Conservation (phyloP, 2,797 vertebrate genomes). For the Champsocephalus gunnari region DNA sequence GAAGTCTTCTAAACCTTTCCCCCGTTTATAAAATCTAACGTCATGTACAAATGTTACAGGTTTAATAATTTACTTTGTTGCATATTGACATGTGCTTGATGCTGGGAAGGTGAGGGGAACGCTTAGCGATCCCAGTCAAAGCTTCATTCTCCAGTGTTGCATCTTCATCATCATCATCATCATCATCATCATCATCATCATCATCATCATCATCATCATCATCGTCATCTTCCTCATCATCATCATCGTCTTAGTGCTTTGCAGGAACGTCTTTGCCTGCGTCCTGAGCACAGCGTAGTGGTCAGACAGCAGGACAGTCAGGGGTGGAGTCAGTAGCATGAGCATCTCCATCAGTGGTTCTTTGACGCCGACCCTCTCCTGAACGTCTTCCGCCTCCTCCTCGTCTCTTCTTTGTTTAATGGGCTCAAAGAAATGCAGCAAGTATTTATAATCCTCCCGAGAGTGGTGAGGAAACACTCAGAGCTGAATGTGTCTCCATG, state of each 20-base stretch:
- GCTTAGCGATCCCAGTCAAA: conserved; percentile 25
- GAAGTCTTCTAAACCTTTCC: neutral
- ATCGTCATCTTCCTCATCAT: neutral
- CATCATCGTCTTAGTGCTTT: conserved; percentile 13
- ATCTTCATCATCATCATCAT: conserved; percentile 6
- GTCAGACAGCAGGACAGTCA: conserved; percentile 40
- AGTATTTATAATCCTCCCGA: neutral
- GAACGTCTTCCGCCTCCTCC: neutral
- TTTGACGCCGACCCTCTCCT: neutral
- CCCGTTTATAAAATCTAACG: conserved; percentile 35
- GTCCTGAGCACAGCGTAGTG: neutral
- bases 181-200: neutral
- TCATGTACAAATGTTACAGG: conserved; percentile 57
- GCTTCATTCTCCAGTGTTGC: conserved; percentile 53
- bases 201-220: neutral
- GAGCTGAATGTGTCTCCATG: neutral
- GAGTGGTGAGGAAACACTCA: neutral
- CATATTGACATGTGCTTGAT: conserved; percentile 45
- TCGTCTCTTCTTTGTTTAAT: neutral
- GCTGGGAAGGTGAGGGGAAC: conserved; percentile 14
- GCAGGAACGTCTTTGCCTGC: conserved; percentile 9
- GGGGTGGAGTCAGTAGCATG: neutral
- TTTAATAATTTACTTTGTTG: conserved; percentile 62
- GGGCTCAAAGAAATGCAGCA: neutral
- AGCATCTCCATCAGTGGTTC: neutral